Evolutionary conservation across 2,797 vertebrate species (phyloP).

Genomic region (Urophycis tenuis): DNA sequence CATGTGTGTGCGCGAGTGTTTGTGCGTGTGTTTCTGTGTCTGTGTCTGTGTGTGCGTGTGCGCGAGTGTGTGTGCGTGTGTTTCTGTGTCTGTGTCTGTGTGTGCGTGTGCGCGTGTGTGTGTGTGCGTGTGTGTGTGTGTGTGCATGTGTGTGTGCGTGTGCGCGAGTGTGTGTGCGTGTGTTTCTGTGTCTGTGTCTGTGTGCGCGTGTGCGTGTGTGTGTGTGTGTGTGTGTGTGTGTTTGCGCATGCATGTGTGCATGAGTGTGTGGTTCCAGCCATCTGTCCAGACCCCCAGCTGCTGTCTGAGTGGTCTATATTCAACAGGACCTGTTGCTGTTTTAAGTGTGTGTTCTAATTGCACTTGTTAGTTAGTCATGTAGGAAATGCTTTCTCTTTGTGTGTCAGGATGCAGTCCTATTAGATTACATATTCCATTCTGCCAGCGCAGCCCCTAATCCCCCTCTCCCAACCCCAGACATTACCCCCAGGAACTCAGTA

Average conservation of each 20-base stretch:
- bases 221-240: neutral
- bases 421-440: neutral
- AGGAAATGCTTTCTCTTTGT: neutral
- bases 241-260: neutral
- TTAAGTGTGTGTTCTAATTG: neutral
- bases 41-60: neutral
- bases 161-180: neutral
- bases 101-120: neutral
- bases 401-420: conserved; percentile 1
- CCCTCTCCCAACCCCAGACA: neutral
- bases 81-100: neutral
- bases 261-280: neutral
- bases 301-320: neutral
- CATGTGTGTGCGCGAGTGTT: neutral
- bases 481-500: neutral
- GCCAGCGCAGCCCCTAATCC: neutral
- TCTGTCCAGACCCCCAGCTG: neutral
- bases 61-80: neutral
- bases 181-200: neutral
- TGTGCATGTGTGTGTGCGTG: neutral
- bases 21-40: neutral
- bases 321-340: neutral
- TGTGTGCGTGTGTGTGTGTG: neutral
- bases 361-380: neutral
- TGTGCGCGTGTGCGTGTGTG: neutral